Evolutionary conservation across 2,113 vertebrate species (phyloP).

Genomic region (Ctenomys sociabilis): DNA sequence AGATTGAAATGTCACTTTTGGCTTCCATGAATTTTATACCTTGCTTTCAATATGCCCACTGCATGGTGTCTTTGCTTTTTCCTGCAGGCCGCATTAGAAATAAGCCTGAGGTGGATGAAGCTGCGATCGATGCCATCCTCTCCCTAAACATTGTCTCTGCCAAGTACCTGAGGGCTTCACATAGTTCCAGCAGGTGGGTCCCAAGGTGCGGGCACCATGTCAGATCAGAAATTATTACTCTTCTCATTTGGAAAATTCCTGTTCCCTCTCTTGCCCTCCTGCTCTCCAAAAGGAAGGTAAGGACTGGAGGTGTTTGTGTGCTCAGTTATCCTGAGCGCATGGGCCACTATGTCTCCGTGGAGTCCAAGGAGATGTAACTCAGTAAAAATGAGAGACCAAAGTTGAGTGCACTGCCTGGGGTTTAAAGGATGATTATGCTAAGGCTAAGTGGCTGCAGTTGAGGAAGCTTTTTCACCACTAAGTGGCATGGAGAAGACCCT

Average conservation of each 20-base stretch:
- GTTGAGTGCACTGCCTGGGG: background rate
- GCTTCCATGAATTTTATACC: background rate
- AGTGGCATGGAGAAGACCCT: background rate
- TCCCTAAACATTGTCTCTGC: conserved; percentile 99
- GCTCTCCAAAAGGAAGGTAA: background rate
- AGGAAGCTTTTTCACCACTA: background rate
- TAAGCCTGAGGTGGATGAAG: conserved; percentile 95
- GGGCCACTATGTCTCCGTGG: accelerated
- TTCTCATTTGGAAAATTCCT: background rate
- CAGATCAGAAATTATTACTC: background rate
- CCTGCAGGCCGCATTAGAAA: conserved; percentile 93
- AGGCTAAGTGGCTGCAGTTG: background rate
- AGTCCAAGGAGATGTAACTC: background rate
- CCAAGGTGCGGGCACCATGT: accelerated
- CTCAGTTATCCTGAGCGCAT: background rate
- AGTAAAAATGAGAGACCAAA: background rate
- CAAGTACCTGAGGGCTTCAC: conserved; percentile 96
- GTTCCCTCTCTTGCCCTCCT: background rate
- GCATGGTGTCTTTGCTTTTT: background rate
- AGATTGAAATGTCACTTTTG: background rate
- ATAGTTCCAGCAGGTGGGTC: conserved; percentile 94
- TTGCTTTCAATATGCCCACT: background rate
- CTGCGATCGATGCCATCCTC: conserved; percentile 93
- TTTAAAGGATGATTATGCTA: conserved; percentile 17
- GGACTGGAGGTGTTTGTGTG: background rate